A percentile compares a stretch with the other conserved stretches of the same genome.
phyloP scores from a whole-genome alignment of 1,140 invertebrate species.

The Lineus longissimus region DNA sequence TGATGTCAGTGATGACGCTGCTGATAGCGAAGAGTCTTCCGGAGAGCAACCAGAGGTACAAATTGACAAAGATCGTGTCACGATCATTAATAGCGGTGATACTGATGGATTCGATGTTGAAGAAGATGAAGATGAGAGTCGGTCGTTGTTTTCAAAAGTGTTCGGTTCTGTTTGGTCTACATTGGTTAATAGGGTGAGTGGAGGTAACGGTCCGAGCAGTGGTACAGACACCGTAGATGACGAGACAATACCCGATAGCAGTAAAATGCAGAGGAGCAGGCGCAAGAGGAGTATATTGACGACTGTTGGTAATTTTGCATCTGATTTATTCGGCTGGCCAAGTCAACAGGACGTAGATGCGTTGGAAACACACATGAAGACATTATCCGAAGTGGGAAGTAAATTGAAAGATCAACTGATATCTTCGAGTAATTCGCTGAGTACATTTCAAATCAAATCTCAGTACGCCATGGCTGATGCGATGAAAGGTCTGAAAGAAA shows the following conservation, averaged over 20 bases:
- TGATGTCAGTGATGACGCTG: background rate
- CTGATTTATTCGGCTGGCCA: slow-evolving; percentile 2
- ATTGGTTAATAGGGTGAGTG: background rate
- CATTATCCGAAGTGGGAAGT: slow-evolving; percentile 2
- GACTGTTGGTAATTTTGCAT: background rate
- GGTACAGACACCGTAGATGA: too few species aligned
- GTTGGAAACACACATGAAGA: background rate
- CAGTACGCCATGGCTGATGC: slow-evolving; percentile 4
- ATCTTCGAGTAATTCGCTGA: slow-evolving; percentile 1
- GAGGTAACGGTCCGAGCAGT: background rate
- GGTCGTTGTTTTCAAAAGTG: background rate
- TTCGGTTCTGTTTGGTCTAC: background rate
- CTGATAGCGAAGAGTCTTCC: background rate
- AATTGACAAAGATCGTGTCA: background rate
- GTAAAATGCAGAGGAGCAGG: background rate
- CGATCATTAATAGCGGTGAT: background rate
- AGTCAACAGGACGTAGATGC: slow-evolving; percentile 8
- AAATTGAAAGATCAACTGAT: slow-evolving; percentile 6
- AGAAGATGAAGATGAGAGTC: too few species aligned
- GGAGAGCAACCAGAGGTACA: background rate
- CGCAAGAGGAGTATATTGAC: slow-evolving; percentile 1
- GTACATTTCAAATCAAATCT: slow-evolving; percentile 4
- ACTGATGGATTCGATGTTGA: background rate
- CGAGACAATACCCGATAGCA: background rate
- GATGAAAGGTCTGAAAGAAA: slow-evolving; percentile 7